These are phyloP conservation scores for Natrix natrix DNA, from an alignment of 2,797 vertebrate species.

Conservation along the genomic window DNA sequence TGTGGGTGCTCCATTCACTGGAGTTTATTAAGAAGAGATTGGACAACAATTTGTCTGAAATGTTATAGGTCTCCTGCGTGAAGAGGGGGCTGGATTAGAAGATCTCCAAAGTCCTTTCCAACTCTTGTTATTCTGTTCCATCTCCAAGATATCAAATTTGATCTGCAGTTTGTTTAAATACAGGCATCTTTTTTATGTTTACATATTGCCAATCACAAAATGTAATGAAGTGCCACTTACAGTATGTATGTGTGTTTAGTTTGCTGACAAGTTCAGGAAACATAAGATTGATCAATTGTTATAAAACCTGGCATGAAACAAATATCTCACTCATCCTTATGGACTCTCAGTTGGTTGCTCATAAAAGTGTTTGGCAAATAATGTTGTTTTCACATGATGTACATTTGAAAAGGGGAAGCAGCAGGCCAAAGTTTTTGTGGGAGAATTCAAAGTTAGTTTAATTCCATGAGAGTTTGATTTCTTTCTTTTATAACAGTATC, in stretches of 20 bases:
- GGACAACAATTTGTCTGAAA: neutral
- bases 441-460: constrained; percentile 40
- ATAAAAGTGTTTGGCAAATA: neutral
- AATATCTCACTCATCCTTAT: neutral
- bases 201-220: neutral
- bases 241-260: neutral
- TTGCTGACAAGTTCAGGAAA: neutral
- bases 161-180: neutral
- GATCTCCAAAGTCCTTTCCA: neutral
- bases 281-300: neutral
- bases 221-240: neutral
- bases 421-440: constrained; percentile 2
- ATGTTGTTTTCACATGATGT: neutral
- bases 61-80: neutral
- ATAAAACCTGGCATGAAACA: neutral
- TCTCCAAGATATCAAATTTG: neutral
- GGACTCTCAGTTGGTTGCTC: neutral
- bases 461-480: neutral
- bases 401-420: rapidly evolving
- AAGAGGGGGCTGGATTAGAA: neutral
- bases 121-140: neutral
- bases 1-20: neutral
- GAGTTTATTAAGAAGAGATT: neutral
- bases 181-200: neutral
- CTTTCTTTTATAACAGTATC: constrained; percentile 27